Percentiles rank a stretch among this genome's conserved stretches.
phyloP scores from a whole-genome alignment of 2,113 vertebrate species.

The Lagopus muta region DNA sequence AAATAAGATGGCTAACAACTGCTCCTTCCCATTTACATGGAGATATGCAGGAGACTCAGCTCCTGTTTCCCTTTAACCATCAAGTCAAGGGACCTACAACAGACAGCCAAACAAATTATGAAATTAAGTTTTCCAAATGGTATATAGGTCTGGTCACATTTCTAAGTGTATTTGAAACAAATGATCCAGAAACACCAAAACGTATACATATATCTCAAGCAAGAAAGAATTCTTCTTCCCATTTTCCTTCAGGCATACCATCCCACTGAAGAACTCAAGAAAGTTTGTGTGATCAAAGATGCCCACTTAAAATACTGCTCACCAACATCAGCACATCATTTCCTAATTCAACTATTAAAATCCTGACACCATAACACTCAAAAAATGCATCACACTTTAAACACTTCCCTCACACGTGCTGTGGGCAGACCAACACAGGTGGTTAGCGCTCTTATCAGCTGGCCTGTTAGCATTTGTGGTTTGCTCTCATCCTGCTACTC shows the following conservation, averaged over 20 bases:
- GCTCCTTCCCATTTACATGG: neutral
- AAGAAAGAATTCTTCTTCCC: neutral
- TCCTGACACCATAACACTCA: neutral
- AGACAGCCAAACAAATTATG: constrained; percentile 43
- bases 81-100: constrained; percentile 47
- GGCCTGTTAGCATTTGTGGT: neutral
- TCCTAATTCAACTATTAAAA: neutral
- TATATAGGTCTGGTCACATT: neutral
- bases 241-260: neutral
- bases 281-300: neutral
- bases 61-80: constrained; percentile 14
- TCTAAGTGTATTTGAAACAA: constrained; percentile 18
- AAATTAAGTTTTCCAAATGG: constrained; percentile 48
- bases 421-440: neutral
- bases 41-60: neutral
- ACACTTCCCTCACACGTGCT: neutral
- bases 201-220: neutral
- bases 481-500: neutral
- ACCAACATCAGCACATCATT: fast-evolving
- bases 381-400: neutral
- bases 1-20: neutral
- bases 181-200: neutral
- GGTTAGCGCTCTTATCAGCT: neutral
- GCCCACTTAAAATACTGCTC: neutral
- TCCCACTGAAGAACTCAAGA: neutral